Evolutionary conservation across 2,888 invertebrate species (phyloP), one percentile per base, ranked within the genome.

Genomic region (Eupithecia subfuscata): DNA sequence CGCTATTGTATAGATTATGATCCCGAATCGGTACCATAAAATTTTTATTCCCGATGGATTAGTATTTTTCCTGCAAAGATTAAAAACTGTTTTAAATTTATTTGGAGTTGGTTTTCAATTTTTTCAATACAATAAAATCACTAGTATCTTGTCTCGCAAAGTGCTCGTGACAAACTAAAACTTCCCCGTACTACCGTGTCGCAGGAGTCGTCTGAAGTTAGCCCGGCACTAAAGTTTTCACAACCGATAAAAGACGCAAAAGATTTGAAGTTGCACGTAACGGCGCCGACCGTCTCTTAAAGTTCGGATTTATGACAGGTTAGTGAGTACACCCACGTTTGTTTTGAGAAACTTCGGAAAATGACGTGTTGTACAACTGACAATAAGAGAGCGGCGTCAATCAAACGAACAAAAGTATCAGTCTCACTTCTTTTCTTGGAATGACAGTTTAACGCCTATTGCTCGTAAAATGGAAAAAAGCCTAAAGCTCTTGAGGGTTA

Each of bases 201-300:
- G 69, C 52, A 40, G 75, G 74, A 73, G 73, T 76, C 73, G 76
- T 34, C 74, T 75, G 74, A 76, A 78, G 69, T 75, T 63, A 45
- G 79, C 82, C 80, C 78, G 77, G 82, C 82, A 83, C 82, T 88
- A 86, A 89, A 88, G 78, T 85, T 88, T 87, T 84, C 81, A 83
- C 82, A 82, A 84, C 86, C 83, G 78, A 87, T 88, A 89, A 90
- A 88, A 89, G 84, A 77, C 81, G 83, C 83, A 81, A 81, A 83
- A 85, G 83, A 87, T 88, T 88, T 87, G 85, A 86, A 83, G 76
- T 82, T 79, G 79, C 82, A 80, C 80, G 82, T 81, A 84, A 78
- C 81, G 85, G 84, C 84, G 86, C 84, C 85, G 80, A 83, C 85
- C 83, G 86, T 82, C 81, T 85, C 78, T 84, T 84, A 82, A 83